These are phyloP conservation scores for Hemichromis elongatus DNA, from an alignment of 2,113 vertebrate genomes.

Conservation along the genomic window DNA sequence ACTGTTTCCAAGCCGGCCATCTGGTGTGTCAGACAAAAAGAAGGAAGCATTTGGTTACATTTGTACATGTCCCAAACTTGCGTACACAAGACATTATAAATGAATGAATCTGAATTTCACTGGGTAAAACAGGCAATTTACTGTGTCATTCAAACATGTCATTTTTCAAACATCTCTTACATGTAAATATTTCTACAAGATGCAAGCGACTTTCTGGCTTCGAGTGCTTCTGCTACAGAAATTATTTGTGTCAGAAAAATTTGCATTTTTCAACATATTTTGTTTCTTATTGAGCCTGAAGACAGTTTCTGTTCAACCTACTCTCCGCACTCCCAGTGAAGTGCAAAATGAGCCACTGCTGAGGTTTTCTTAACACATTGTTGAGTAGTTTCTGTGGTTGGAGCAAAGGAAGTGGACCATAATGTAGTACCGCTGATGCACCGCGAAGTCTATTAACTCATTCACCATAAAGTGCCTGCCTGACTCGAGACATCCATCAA, in stretches of 20 bases:
- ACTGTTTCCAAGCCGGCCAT: neutral
- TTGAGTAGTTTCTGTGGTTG: slow-evolving; percentile 25
- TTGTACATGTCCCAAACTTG: neutral
- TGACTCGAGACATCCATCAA: slow-evolving; percentile 22
- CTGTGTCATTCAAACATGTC: neutral
- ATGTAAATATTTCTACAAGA: neutral
- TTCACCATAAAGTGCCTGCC: slow-evolving; percentile 6
- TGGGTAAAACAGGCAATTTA: neutral
- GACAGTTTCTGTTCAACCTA: neutral
- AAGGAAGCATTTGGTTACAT: neutral
- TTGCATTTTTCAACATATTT: neutral
- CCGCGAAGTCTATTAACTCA: slow-evolving; percentile 18
- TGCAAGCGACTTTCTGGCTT: neutral
- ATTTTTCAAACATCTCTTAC: neutral
- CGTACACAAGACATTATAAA: neutral
- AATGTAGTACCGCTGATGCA: neutral
- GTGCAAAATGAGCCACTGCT: neutral
- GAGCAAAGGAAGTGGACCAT: neutral
- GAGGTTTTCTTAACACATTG: slow-evolving; percentile 20
- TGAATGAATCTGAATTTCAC: neutral
- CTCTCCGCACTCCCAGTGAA: neutral
- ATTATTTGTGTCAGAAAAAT: neutral
- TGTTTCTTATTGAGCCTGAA: neutral
- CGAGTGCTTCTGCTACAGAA: neutral
- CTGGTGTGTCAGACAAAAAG: neutral